A percentile compares a stretch with the other conserved stretches of the same genome.
Conservation (phyloP, 2,888 invertebrate genomes). For the Kuschelorhynchus macadamiae region DNA sequence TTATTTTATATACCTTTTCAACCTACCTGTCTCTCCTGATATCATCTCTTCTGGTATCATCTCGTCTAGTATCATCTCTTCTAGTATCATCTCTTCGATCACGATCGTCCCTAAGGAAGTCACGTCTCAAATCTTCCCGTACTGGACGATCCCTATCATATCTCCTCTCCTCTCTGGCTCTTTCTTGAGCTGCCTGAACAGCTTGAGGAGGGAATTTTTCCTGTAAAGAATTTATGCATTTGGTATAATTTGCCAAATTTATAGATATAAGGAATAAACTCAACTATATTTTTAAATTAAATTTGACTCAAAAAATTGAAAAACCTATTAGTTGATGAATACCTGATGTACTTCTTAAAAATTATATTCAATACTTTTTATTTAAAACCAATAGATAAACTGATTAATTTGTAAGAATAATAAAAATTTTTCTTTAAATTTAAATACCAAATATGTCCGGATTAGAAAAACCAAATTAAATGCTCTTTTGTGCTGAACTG, state of each 20-base stretch:
- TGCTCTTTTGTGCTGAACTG: no score
- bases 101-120: conserved; percentile 63
- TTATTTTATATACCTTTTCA: conserved; percentile 26
- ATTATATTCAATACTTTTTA: no score
- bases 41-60: conserved; percentile 58
- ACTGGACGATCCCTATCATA: conserved; percentile 57
- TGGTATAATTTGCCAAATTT: background rate
- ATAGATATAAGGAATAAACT: background rate
- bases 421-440: no score
- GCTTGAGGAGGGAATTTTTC: conserved; percentile 65
- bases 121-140: conserved; percentile 60
- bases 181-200: conserved; percentile 59
- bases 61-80: conserved; percentile 56
- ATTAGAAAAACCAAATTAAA: no score
- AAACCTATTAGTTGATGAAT: no score
- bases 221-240: conserved; percentile 52
- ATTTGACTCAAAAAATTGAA: no score
- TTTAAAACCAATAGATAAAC: no score
- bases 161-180: conserved; percentile 61
- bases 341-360: no score
- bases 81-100: conserved; percentile 54
- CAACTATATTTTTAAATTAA: no score
- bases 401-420: no score
- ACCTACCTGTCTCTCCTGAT: conserved; percentile 55
- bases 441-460: no score